Evolutionary conservation across 2,797 vertebrate genomes (phyloP).

Genomic region (Epinephelus malabaricus): DNA sequence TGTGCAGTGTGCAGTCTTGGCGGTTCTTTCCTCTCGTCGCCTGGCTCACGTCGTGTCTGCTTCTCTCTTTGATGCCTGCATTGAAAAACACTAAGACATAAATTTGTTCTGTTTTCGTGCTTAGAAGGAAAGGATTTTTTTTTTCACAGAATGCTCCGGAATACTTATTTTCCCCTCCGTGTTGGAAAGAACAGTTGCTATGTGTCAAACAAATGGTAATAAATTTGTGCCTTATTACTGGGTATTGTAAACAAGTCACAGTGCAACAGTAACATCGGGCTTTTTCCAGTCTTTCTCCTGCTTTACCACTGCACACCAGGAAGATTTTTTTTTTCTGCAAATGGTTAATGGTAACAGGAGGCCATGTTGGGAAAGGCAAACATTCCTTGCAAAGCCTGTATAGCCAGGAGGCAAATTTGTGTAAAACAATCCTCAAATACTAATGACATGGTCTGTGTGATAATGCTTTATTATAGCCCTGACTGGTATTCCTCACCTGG

Average conservation of each 20-base stretch:
- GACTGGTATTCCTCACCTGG: constrained; percentile 64
- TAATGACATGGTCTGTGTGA: constrained; percentile 61
- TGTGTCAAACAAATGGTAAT: constrained; percentile 69
- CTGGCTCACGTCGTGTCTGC: constrained; percentile 51
- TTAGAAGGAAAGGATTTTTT: constrained; percentile 43
- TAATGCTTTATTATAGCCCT: constrained; percentile 46
- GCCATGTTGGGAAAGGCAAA: constrained; percentile 27
- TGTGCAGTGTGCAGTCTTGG: constrained; percentile 56
- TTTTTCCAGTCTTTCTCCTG: constrained; percentile 24
- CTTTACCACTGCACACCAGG: constrained; percentile 9
- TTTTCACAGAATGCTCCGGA: constrained; percentile 35
- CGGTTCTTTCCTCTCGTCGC: constrained; percentile 48
- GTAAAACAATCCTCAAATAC: constrained; percentile 60
- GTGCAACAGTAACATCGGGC: constrained; percentile 25
- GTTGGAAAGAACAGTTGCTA: constrained; percentile 50
- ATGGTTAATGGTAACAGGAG: constrained; percentile 34
- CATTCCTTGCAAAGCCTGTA: constrained; percentile 18
- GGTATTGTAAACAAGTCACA: constrained; percentile 69
- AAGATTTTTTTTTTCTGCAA: constrained; percentile 26
- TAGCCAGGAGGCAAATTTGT: constrained; percentile 60
- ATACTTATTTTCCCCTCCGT: constrained; percentile 33
- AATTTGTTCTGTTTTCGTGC: constrained; percentile 71
- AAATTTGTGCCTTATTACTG: constrained; percentile 58
- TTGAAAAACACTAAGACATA: constrained; percentile 61
- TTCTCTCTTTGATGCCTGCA: constrained; percentile 73